Evolutionary conservation across 1,140 invertebrate species (phyloP).

Genomic region (Dendrolimus kikuchii): DNA sequence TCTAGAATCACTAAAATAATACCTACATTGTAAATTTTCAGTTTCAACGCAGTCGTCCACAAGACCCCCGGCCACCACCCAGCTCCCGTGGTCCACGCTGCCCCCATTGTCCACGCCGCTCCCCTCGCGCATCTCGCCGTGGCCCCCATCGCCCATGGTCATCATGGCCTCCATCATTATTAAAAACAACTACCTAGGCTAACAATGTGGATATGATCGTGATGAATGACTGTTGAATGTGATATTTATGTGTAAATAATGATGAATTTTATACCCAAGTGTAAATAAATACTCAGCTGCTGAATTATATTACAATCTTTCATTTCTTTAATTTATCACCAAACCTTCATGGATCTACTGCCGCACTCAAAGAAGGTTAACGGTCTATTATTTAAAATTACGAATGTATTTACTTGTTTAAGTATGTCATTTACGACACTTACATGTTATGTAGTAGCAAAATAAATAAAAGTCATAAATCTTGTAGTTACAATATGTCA

Average conservation of each 20-base stretch:
- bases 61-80: conserved; percentile 66
- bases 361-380: too few relatives aligned
- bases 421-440: too few relatives aligned
- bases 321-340: conserved; percentile 7
- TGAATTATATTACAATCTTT: conserved; percentile 38
- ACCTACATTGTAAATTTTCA: conserved; percentile 23
- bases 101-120: conserved; percentile 37
- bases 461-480: too few relatives aligned
- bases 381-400: too few relatives aligned
- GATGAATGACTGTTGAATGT: conserved; percentile 61
- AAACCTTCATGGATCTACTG: too few relatives aligned
- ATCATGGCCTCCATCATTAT: conserved; percentile 58
- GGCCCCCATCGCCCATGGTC: conserved; percentile 40
- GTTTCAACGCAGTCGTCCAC: conserved; percentile 71
- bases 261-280: conserved; percentile 52
- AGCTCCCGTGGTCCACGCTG: conserved; percentile 43
- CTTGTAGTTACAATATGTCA: too few relatives aligned
- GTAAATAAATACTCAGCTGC: conserved; percentile 67
- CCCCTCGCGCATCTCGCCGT: conserved; percentile 24
- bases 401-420: too few relatives aligned
- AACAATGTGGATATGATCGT: conserved; percentile 30
- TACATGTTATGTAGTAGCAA: too few relatives aligned
- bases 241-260: conserved; percentile 68
- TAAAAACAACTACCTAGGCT: conserved; percentile 34
- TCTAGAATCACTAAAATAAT: background rate